Base-by-base conservation (phyloP, 2,113 vertebrate species). In the Sphaerodactylus townsendi region DNA sequence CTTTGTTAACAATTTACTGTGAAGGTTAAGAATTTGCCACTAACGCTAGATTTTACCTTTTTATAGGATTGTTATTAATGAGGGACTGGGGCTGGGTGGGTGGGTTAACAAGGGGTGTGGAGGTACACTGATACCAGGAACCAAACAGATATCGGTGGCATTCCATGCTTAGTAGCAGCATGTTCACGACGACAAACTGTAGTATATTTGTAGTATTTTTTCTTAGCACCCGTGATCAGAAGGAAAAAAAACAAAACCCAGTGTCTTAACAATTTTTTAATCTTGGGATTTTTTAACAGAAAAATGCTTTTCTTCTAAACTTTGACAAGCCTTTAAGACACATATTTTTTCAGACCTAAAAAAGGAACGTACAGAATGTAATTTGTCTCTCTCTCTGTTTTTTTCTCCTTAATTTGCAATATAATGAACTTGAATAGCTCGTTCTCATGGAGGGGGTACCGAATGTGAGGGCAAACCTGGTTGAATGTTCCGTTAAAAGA, bases 1-100 rank as follows among this genome's bases (percentile, higher is more conserved):
- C 86, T 87, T 89, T 82, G 80, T 92, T 92, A 90, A 94, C 88
- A 89, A 90, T 84, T 96, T 97, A 97, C 96, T 97, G 96, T 97
- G 96, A 97, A 97, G 94, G 90, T 95, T 96, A 79, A 85, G 23
- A 79, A 72, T 85, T 96, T 94, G 93, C 96, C 96, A 96, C 96
- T 96, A 96, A 96, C 88, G 93, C 88, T 92, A 95, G 93, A 89
- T 94, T 95, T 94, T 92, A 92, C 89, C 89, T 92, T 96, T 92
- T 96, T 95, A 79, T 94, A 92, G 92, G 91, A 84, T 92, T 88
- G 86, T 95, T 93, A 35, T 93, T 95, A 87, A 86, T 91, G 53
- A 86, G 89, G 82, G 68, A n/a, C 64, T 85, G 2, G 64, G 88
- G 82, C n/a, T n/a, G 48, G 87, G 83, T 84, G 48, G 5, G 50